Evolutionary conservation across 2,113 vertebrate genomes (phyloP), one percentile per base, ranked within the genome.

Genomic region (Phrynosoma blainvillii): DNA sequence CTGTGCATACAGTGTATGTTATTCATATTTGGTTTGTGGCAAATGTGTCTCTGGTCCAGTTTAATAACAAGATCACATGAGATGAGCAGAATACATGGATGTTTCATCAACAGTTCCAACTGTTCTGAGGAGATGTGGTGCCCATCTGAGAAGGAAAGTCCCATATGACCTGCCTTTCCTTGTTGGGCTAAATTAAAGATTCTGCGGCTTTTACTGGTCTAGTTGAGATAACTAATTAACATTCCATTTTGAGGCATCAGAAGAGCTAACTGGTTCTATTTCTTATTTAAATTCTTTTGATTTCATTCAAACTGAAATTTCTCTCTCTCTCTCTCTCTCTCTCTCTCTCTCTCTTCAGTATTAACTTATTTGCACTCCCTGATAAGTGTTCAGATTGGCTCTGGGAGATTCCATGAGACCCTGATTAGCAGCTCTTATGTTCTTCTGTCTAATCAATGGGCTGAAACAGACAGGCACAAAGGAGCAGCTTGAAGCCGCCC

Each of bases 1-100:
- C 27, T 42, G 21, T 23, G 54, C 71, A 88, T 77, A 74, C 62
- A 54, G 23, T 62, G 14, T 20, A 73, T 77, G 27, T 52, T 40
- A 66, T 30, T 56, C 84, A 76, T 65, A 40, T 16, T 7, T 23
- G 14, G 32, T 87, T 80, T 73, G 59, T 62, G 59, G 18, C 52
- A 81, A 42, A 30, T 40, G 78, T 56, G 14, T 32, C 7, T 81
- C 66, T 59, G 25, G 68, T 40, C 32, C n/a, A 32, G 62, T 42
- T 36, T 52, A 87, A 42, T 81, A 87, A 23, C 32, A 81, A 68
- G 71, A 80, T 65, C 54, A 86, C 16, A 42, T 66, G 59, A 32
- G 59, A 32, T 32, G 11, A 23, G 75, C 13, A 21, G 30, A 86
- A 32, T 30, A 23, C 18, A n/a, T 77, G 59, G 59, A 59, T 30